Conservation (phyloP, 2,113 vertebrate species). For the Protomyctophum bolini region DNA sequence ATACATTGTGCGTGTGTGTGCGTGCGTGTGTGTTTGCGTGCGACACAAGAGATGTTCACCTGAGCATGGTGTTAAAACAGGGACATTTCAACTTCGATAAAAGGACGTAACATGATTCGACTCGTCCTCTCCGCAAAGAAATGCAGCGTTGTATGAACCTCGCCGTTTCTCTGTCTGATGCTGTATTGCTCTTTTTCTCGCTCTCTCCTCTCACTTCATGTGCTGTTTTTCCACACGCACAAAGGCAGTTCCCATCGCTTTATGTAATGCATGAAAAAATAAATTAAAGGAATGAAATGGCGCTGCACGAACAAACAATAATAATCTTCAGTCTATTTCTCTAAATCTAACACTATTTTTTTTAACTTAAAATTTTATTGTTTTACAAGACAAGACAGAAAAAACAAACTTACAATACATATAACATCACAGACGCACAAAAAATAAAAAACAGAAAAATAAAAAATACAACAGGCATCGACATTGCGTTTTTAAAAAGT, state of each 20-base stretch:
- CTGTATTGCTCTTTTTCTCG: neutral
- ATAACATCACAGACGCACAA: no score
- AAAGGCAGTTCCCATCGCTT: no score
- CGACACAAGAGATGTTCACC: neutral
- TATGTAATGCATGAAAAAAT: no score
- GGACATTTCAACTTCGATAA: conserved; percentile 2
- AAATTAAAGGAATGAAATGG: no score
- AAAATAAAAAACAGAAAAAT: no score
- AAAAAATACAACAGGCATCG: no score
- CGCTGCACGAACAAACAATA: no score
- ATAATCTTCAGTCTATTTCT: neutral
- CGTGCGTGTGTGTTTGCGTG: neutral
- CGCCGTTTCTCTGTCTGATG: no score
- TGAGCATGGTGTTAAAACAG: neutral
- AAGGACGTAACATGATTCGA: neutral
- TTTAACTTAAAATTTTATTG: no score
- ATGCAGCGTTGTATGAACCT: neutral
- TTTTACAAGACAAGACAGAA: no score
- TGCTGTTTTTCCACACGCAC: neutral
- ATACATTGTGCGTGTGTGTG: neutral
- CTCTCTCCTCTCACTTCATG: neutral
- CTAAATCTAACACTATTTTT: neutral
- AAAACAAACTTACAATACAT: no score
- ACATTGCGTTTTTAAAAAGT: no score
- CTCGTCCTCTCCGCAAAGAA: neutral